phyloP scores from a whole-genome alignment of 1,140 invertebrate genomes.

The Drosophila jambulina region DNA sequence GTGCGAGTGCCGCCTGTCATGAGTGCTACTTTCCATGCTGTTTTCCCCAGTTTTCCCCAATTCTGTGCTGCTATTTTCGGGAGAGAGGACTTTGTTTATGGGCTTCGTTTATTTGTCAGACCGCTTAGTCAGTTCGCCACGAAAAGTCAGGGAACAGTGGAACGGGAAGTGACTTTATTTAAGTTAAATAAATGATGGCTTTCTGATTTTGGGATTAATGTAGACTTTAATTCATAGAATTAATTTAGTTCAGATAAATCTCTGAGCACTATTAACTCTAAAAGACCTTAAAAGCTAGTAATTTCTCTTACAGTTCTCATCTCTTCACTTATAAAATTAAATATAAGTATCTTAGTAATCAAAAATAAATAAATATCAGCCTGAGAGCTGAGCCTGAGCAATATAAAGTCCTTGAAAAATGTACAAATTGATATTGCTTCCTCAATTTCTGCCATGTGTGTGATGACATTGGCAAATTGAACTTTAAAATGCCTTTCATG shows the following conservation, averaged over 20 bases:
- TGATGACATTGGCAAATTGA: slow-evolving; percentile 61
- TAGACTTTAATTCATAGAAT: too few species aligned
- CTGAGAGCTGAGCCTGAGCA: neutral
- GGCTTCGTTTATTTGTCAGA: slow-evolving; percentile 51
- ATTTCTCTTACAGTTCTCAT: too few species aligned
- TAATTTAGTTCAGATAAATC: too few species aligned
- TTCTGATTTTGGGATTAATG: neutral
- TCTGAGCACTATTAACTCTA: too few species aligned
- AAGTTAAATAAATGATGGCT: neutral
- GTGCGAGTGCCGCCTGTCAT: slow-evolving; percentile 43
- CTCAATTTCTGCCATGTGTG: slow-evolving; percentile 2
- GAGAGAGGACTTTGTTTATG: slow-evolving; percentile 46
- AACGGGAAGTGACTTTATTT: neutral
- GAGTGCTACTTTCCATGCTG: slow-evolving; percentile 15
- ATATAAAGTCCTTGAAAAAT: slow-evolving; percentile 4
- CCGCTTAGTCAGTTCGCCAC: slow-evolving; percentile 7
- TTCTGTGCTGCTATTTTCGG: neutral
- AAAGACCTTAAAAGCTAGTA: too few species aligned
- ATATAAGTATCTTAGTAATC: neutral
- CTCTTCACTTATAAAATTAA: neutral
- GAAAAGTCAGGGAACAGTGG: slow-evolving; percentile 1
- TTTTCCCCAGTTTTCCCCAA: slow-evolving; percentile 4
- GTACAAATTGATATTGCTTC: slow-evolving; percentile 6
- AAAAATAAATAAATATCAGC: too few species aligned
- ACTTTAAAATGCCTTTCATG: slow-evolving; percentile 59